Base-by-base conservation (phyloP, 2,113 vertebrate genomes). In the Fulmarus glacialis region DNA sequence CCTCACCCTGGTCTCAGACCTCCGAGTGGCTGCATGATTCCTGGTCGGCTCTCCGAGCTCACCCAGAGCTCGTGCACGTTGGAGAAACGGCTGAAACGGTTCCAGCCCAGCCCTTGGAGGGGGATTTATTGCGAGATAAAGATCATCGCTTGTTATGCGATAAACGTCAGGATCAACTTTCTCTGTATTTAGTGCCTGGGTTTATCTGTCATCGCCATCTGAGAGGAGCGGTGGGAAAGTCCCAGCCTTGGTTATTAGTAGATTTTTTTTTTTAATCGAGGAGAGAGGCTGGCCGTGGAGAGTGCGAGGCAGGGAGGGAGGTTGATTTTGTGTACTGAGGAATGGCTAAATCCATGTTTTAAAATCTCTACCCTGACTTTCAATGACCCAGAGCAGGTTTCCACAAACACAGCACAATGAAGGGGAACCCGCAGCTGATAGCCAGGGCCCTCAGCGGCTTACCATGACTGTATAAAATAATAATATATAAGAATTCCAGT, bases 41-140 rank as follows among this genome's bases (percentile, higher is more conserved):
- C 82, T 26, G 34, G 1, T 1, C 10, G 8, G 53, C 34, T 77
- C 60, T 16, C 12, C 4, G 3, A 6, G 64, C 70, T 86, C 20
- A 5, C 36, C n/a, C 68, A 6, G 64, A 27, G 36, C 84, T 81
- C 0, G 0, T 18, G 43, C 26, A 6, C 0, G 0, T 1, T 1
- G 12, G 24, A 7, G 32, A 11, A 53, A 27, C 0, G 10, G 9
- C 26, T 2, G 4, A 17, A 52, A 32, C 6, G 8, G 40, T 50
- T 26, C 74, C 60, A 71, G 42, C 20, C 36, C 42, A n/a, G 24
- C 17, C 80, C 32, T 45, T 3, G 50, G 22, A 7, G 40, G 13
- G 64, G 23, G 19, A 67, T 67, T 82, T 73, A 18, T 2, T 24
- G 20, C 0, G 0, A 66, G 48, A 58, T 75, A 75, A 90, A 15